Conservation (phyloP, 2,888 invertebrate genomes). For the Eubasilissa splendida region DNA sequence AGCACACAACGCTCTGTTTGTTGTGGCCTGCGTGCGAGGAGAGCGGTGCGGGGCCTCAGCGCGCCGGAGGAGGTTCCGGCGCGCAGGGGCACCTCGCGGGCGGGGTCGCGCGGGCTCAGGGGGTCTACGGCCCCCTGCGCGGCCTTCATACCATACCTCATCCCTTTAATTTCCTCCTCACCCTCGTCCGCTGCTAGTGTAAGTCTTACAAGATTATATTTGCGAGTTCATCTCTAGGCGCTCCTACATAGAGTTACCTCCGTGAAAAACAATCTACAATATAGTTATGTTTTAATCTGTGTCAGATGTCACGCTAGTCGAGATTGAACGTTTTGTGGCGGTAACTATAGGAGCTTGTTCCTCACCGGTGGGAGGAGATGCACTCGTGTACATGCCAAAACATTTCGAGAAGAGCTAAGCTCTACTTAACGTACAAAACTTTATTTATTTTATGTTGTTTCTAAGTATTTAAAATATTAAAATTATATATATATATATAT, state of each 20-base stretch:
- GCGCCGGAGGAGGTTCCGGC: slow-evolving; percentile 30
- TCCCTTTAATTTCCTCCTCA: slow-evolving; percentile 38
- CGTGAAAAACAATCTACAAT: background rate
- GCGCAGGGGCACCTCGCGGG: slow-evolving; percentile 26
- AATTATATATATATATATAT: slow-evolving; percentile 46
- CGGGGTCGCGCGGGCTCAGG: slow-evolving; percentile 56
- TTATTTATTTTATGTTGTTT: slow-evolving; percentile 56
- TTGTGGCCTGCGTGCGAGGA: slow-evolving; percentile 36
- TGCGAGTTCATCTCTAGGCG: background rate
- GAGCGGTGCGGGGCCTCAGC: slow-evolving; percentile 1
- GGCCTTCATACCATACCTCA: slow-evolving; percentile 40
- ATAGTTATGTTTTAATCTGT: background rate
- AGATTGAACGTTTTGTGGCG: background rate
- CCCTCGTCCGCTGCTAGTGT: slow-evolving; percentile 32
- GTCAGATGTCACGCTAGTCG: background rate
- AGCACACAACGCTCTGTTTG: slow-evolving; percentile 35
- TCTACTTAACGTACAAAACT: slow-evolving; percentile 54
- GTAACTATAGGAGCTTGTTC: background rate
- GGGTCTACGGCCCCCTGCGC: slow-evolving; percentile 47
- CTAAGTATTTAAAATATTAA: slow-evolving; percentile 53
- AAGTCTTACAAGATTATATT: slow-evolving; percentile 25
- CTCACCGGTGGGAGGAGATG: background rate
- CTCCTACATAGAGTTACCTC: background rate
- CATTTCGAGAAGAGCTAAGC: slow-evolving; percentile 40
- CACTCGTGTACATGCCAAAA: slow-evolving; percentile 46